Base-by-base conservation (phyloP, 2,888 invertebrate species). In the Buathra laborator region DNA sequence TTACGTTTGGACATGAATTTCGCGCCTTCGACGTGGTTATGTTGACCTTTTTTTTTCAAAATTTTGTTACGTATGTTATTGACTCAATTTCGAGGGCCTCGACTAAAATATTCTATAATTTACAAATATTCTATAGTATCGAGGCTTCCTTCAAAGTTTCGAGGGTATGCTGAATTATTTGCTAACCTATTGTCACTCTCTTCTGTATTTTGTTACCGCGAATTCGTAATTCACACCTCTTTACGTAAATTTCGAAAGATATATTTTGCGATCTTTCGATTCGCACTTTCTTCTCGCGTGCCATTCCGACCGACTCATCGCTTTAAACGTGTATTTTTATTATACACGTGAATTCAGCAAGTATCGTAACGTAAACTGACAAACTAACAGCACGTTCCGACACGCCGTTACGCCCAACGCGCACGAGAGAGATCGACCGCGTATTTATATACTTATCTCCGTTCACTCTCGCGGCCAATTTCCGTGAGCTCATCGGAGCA, bases 111-210 rank as follows among this genome's bases (percentile, higher is more conserved):
- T 9, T 37, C 37, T 37, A 37, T 0, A 37, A 37, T 37, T 37
- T 37, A 37, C 37, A 37, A 37, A 37, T 37, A 37, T 37, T 37
- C 6, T 5, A 37, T 37, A 37, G 37, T 9, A 9, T 37, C 5
- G 37, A 24, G 24, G 2, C 24, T 24, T 24, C 32, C 37, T 37
- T 37, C 37, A 37, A 37, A 37, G 37, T 37, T 37, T 37, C 37
- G 37, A 37, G 37, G 6, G 37, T 37, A 7, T 9, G 37, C 7
- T 37, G 53, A 53, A 59, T 29, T 59, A 29, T 12, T 59, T 6
- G 19, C 59, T 59, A 59, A 59, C 59, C 59, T 59, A 29, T 14
- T 24, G 24, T 59, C 59, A 12, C 59, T 59, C 59, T 14, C 59
- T 29, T 29, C 14, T 9, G 59, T 29, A n/a, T 59, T 24, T 14